A percentile compares a stretch with the other conserved stretches of the same genome.
These are phyloP conservation scores for Albula goreensis DNA, from an alignment of 2,113 vertebrate species.

Conservation along the genomic window DNA sequence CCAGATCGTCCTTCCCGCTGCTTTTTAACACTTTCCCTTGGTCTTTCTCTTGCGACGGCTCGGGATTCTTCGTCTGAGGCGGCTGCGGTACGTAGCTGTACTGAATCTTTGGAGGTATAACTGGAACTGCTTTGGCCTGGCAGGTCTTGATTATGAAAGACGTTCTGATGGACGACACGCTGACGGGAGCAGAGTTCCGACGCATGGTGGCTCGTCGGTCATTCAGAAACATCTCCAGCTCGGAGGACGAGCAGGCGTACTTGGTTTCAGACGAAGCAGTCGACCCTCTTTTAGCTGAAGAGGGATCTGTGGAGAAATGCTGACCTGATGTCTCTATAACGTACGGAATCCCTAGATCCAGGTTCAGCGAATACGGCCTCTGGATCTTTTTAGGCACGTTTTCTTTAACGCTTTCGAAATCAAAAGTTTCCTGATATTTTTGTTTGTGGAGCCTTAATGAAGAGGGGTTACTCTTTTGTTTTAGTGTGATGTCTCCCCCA, in stretches of 20 bases:
- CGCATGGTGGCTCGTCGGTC: slow-evolving; percentile 71
- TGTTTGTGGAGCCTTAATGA: slow-evolving; percentile 65
- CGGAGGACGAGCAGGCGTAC: slow-evolving; percentile 51
- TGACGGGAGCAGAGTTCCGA: slow-evolving; percentile 91
- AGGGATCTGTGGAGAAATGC: slow-evolving; percentile 48
- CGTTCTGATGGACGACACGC: slow-evolving; percentile 88
- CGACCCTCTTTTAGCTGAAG: slow-evolving; percentile 42
- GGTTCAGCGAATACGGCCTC: slow-evolving; percentile 71
- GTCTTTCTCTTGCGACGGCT: slow-evolving; percentile 59
- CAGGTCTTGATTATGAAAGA: slow-evolving; percentile 96
- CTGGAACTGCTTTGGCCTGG: slow-evolving; percentile 90
- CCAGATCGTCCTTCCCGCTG: slow-evolving; percentile 53
- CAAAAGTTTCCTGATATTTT: slow-evolving; percentile 60
- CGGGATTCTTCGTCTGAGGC: slow-evolving; percentile 66
- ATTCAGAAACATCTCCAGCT: slow-evolving; percentile 69
- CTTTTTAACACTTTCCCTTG: slow-evolving; percentile 46
- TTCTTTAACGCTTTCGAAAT: slow-evolving; percentile 57
- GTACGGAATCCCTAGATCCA: slow-evolving; percentile 65
- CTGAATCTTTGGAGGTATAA: slow-evolving; percentile 90
- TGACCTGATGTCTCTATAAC: slow-evolving; percentile 72
- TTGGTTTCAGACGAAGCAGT: slow-evolving; percentile 41
- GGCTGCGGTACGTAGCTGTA: slow-evolving; percentile 91
- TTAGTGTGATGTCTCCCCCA: slow-evolving; percentile 45
- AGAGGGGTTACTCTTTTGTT: slow-evolving; percentile 53
- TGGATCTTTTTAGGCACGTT: slow-evolving; percentile 47